Percentiles rank a stretch among this genome's conserved stretches.
Evolutionary conservation across 2,888 invertebrate species (phyloP).

Genomic region (Aphidoletes aphidimyza): DNA sequence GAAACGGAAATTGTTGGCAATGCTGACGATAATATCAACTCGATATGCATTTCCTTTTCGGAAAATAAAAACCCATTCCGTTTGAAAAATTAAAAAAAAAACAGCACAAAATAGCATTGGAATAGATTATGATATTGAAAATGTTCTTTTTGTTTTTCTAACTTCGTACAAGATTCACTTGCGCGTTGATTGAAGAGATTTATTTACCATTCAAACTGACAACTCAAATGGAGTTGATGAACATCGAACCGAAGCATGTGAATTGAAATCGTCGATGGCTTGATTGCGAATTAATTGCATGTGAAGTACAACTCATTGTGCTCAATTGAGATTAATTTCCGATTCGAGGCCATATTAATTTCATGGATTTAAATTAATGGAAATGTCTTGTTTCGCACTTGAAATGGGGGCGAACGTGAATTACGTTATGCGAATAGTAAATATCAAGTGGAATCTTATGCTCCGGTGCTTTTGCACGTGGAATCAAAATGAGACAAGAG

Average conservation of each 20-base stretch:
- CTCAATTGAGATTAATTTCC: conserved; percentile 17
- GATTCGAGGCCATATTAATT: not conserved
- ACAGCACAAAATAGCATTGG: too few relatives aligned
- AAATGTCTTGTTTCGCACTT: conserved; percentile 19
- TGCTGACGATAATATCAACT: too few relatives aligned
- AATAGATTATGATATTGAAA: conserved; percentile 13
- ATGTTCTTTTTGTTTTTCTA: not conserved
- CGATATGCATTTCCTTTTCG: not conserved
- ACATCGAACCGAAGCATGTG: too few relatives aligned
- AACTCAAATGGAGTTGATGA: not conserved
- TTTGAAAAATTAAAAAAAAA: too few relatives aligned
- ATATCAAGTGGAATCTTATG: not conserved
- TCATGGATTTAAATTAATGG: not conserved
- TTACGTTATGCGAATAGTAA: not conserved
- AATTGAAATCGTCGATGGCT: not conserved
- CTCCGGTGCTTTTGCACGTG: too few relatives aligned
- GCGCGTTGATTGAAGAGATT: not conserved
- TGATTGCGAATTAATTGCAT: conserved; percentile 25
- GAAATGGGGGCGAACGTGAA: not conserved
- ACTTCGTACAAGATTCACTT: not conserved
- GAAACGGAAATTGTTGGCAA: not conserved
- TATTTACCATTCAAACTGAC: not conserved
- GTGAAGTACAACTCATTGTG: not conserved
- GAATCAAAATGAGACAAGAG: not conserved
- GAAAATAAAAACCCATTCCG: too few relatives aligned